These are phyloP conservation scores for Leistus spinibarbis DNA, from an alignment of 2,888 invertebrate species.

Conservation along the genomic window DNA sequence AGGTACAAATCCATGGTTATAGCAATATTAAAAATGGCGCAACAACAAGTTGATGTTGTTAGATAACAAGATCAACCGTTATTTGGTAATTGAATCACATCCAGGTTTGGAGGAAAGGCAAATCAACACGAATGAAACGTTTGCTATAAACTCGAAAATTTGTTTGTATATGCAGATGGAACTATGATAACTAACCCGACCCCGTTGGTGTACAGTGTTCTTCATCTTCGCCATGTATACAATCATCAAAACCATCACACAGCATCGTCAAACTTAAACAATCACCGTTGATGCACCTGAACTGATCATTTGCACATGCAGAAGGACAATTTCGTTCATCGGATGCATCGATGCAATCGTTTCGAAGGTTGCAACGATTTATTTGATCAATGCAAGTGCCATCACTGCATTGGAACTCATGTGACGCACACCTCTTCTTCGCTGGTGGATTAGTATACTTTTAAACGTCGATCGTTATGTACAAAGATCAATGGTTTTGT, in stretches of 20 bases:
- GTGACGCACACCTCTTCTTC: slow-evolving; percentile 52
- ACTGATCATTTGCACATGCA: slow-evolving; percentile 60
- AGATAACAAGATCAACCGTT: too few relatives aligned
- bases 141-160: neutral
- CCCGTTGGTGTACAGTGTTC: slow-evolving; percentile 57
- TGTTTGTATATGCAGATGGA: slow-evolving; percentile 2
- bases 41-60: too few relatives aligned
- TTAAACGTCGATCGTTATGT: slow-evolving; percentile 48
- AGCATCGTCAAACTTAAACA: slow-evolving; percentile 59
- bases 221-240: slow-evolving; percentile 65
- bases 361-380: slow-evolving; percentile 61
- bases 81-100: too few relatives aligned
- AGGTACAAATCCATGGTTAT: too few relatives aligned
- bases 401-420: slow-evolving; percentile 63
- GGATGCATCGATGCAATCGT: slow-evolving; percentile 80
- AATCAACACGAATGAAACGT: neutral
- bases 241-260: slow-evolving; percentile 61
- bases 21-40: too few relatives aligned
- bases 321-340: slow-evolving; percentile 81
- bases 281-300: slow-evolving; percentile 63
- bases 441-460: slow-evolving; percentile 50
- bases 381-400: slow-evolving; percentile 61
- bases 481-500: neutral
- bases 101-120: too few relatives aligned
- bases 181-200: slow-evolving; percentile 52